Conservation (phyloP, 2,888 invertebrate genomes). For the Macrophya alboannulata region DNA sequence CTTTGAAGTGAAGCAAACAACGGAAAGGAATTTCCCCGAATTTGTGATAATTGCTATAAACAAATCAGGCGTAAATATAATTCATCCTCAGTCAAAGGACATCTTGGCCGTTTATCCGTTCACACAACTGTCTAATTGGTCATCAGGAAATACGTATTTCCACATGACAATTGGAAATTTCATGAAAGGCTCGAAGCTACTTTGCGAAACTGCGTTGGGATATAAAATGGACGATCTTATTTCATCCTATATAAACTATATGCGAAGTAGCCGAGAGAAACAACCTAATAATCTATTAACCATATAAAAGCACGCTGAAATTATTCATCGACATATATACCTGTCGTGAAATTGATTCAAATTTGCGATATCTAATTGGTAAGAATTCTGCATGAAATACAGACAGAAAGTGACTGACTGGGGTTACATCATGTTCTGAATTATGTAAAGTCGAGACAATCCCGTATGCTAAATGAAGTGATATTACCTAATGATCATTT, state of each 20-base stretch:
- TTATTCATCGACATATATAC: neutral
- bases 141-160: conserved; percentile 97
- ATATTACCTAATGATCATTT: neutral
- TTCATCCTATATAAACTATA: conserved; percentile 91
- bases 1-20: conserved; percentile 96
- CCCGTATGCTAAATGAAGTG: neutral
- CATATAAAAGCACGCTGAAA: neutral
- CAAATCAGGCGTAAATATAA: conserved; percentile 93
- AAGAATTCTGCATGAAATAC: neutral
- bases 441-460: neutral
- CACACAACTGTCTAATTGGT: conserved; percentile 96
- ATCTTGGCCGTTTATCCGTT: conserved; percentile 92
- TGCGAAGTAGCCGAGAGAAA: conserved; percentile 71
- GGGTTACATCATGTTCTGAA: neutral
- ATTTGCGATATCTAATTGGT: neutral
- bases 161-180: conserved; percentile 98
- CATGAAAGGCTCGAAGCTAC: conserved; percentile 92
- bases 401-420: neutral
- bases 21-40: conserved; percentile 93
- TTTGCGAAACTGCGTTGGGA: conserved; percentile 95
- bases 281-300: neutral
- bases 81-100: conserved; percentile 94
- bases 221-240: conserved; percentile 99
- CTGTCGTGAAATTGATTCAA: neutral
- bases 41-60: conserved; percentile 95